These are phyloP conservation scores for Amphiprion clarkii DNA, from an alignment of 2,797 vertebrate genomes.

Conservation along the genomic window DNA sequence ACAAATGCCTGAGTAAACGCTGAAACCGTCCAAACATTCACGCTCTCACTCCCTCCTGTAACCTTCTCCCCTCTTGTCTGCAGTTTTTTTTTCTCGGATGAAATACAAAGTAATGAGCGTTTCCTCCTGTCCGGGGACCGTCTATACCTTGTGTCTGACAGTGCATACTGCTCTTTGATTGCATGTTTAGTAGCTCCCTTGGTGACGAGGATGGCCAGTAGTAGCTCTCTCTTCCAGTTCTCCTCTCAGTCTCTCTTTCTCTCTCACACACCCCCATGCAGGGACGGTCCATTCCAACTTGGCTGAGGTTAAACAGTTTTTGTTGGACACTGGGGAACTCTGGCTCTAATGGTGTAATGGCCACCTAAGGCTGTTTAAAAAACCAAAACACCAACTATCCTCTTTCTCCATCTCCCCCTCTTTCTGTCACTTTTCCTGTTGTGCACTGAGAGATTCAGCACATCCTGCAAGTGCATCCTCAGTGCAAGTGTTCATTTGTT, in stretches of 20 bases:
- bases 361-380: constrained; percentile 55
- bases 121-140: not conserved
- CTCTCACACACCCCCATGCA: not conserved
- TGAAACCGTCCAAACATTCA: constrained; percentile 39
- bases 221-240: constrained; percentile 11
- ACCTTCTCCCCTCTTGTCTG: not conserved
- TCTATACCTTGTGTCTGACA: constrained; percentile 26
- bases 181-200: constrained; percentile 43
- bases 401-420: not conserved
- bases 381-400: constrained; percentile 43
- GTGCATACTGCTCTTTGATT: constrained; percentile 39
- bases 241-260: not conserved
- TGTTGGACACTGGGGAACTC: constrained; percentile 42
- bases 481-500: constrained; percentile 1
- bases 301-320: constrained; percentile 53
- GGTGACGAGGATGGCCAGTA: constrained; percentile 13
- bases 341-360: constrained; percentile 51
- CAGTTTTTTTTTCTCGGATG: constrained; percentile 1
- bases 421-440: not conserved
- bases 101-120: constrained; percentile 2
- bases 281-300: constrained; percentile 36
- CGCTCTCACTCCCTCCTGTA: constrained; percentile 11
- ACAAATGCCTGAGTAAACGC: constrained; percentile 57
- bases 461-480: not conserved
- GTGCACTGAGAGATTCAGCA: not conserved